Evolutionary conservation across 2,888 invertebrate genomes (phyloP), one percentile per base, ranked within the genome.

Genomic region (Hipparchia sbordonii): DNA sequence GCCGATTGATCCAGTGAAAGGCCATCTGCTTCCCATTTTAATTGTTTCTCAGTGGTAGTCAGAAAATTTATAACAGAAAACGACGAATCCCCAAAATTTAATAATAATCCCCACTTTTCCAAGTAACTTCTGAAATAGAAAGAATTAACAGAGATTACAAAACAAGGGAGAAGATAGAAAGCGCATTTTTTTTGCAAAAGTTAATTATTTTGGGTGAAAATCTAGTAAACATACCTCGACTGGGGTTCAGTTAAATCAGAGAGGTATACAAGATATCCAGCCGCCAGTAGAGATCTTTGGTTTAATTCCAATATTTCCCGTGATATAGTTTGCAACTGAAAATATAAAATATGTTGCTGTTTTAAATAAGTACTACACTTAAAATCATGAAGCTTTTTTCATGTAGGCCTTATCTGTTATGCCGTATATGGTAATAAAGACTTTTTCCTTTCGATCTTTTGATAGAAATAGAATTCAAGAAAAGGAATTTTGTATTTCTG

Each of bases 21-120:
- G 0, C 98, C 98, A 83, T 98, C 97, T 0, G 96, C 95, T 84
- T 97, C 96, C 98, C 98, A 98, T 78, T 96, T 95, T 67, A 98
- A 88, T 81, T 97, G 96, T 80, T 97, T 97, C 77, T 94, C 93
- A 13, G 90, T 82, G 0, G 86, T 82, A 0, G 89, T 85, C 56
- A 93, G 79, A 77, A 93, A 92, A 78, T 92, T 90, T 46, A 90
- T 87, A 1, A 92, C 84, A 6, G 91, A 91, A 78, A 94, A 93
- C 0, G 86, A 79, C 0, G 82, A 54, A 66, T 89, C 89, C 4
- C 87, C 85, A 67, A 89, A 91, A 33, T 89, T 94, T 82, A 90
- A 90, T 76, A 89, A 86, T 74, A 91, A 84, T 86, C 85, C 92
- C 95, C 85, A 95, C 83, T 87, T 93, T 81, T 80, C 89, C 81